Conservation (phyloP, 2,113 vertebrate species). For the Oreochromis spilurus region DNA sequence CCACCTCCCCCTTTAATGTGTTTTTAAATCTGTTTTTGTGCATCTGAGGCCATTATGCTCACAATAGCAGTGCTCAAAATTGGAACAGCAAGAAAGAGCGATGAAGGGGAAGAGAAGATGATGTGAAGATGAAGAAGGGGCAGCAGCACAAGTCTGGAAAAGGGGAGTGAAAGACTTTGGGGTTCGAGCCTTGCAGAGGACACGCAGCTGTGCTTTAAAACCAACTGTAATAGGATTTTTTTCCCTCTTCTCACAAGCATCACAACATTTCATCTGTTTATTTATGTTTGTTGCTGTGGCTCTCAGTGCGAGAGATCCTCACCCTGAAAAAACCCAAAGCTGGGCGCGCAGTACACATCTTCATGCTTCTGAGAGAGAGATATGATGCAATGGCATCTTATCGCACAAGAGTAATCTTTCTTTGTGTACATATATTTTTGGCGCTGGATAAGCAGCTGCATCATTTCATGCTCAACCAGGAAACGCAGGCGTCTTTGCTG, state of each 20-base stretch:
- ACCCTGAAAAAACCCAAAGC: neutral
- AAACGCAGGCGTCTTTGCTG: neutral
- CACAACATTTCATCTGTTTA: neutral
- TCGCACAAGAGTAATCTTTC: neutral
- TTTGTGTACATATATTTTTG: neutral
- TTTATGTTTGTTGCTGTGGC: neutral
- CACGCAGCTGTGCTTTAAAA: constrained; percentile 16
- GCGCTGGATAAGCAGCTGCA: constrained; percentile 15
- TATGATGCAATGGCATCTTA: neutral
- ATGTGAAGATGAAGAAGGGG: neutral
- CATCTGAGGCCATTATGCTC: constrained; percentile 23
- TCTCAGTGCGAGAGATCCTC: neutral
- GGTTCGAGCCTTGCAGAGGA: neutral
- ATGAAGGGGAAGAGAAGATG: neutral
- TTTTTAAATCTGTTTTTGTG: constrained; percentile 27
- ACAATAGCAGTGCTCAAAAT: neutral
- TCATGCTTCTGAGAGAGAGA: neutral
- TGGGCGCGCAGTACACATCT: neutral
- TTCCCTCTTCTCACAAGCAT: neutral
- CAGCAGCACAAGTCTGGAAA: neutral
- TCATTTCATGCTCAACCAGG: neutral
- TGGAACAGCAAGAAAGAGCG: neutral
- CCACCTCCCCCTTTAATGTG: neutral
- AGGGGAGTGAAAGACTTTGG: neutral
- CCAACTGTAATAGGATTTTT: neutral